Evolutionary conservation across 2,888 invertebrate genomes (phyloP), one percentile per base, ranked within the genome.

Genomic region (Heliconius sara): DNA sequence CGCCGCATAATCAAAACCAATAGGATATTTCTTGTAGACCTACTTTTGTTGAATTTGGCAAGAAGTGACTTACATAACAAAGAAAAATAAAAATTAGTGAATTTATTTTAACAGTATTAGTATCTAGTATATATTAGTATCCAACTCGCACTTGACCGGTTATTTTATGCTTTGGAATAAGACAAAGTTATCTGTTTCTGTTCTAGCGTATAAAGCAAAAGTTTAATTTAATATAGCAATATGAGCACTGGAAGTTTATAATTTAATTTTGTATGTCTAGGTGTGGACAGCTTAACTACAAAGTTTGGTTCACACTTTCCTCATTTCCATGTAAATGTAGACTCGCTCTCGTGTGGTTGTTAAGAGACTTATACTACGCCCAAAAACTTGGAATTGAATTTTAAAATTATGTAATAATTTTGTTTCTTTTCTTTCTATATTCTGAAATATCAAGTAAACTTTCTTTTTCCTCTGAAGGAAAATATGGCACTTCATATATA

Each of bases 261-360:
- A 68, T 70, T 73, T 78, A 78, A 73, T 78, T 78, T 74, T 13
- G 34, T 52, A 43, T 67, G 52, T 73, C 34, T 78, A 73, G 73
- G 73, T 73, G 57, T 73, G 67, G 78, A 78, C 72, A 66, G 66
- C 71, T 73, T 73, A 73, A 73, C 78, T 67, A 74, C 66, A 57
- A 78, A 78, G 72, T 78, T 78, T 57, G 52, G 34, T 65, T 73
- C 73, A 67, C 73, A 73, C 73, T 67, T 73, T 66, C 67, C 78
- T 39, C 78, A 78, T 78, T 78, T 73, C 73, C 73, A 78, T 78
- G 73, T 57, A 78, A 78, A 78, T 78, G 67, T 78, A 66, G 72
- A 78, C 66, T 47, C 72, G 66, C 52, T n/a, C 30, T 63, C 68
- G 63, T 63, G 39, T 65, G 60, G 57, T 73, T 73, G 72, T 73